phyloP scores from a whole-genome alignment of 2,113 vertebrate species.

The Triplophysa rosa region DNA sequence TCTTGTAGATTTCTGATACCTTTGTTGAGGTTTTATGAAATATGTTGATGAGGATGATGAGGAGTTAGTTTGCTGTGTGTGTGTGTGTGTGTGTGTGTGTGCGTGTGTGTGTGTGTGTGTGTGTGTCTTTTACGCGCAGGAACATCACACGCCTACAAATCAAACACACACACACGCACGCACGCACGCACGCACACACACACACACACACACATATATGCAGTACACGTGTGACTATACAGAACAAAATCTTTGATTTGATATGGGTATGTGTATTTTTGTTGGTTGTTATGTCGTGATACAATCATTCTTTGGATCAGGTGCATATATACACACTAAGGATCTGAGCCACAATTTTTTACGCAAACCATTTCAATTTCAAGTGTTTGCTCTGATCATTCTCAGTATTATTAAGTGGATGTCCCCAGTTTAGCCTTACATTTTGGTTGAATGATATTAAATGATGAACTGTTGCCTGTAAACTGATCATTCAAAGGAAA shows the following conservation, averaged over 20 bases:
- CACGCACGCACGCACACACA: not conserved
- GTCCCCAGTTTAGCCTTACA: not conserved
- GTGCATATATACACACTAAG: not conserved
- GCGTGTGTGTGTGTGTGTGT: not conserved
- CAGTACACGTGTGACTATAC: conserved; percentile 1
- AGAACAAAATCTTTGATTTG: conserved; percentile 19
- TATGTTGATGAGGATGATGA: not conserved
- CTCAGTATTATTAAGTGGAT: conserved; percentile 6
- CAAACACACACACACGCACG: conserved; percentile 13
- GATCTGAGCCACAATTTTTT: conserved; percentile 35
- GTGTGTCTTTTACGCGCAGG: not conserved
- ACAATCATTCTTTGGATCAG: conserved; percentile 1
- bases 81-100: too few relatives aligned
- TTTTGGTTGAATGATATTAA: not conserved
- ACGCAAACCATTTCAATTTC: conserved; percentile 30
- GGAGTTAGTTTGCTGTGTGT: conserved; percentile 14
- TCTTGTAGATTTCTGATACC: conserved; percentile 20
- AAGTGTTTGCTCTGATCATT: not conserved
- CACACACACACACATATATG: not conserved
- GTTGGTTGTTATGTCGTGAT: conserved; percentile 31
- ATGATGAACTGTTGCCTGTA: not conserved
- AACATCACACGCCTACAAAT: conserved; percentile 4
- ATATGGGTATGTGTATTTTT: conserved; percentile 11
- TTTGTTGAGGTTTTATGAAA: conserved; percentile 16
- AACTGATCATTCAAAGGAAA: not conserved